Percentiles rank a stretch among this genome's conserved stretches.
These are phyloP conservation scores for Papilio protenor DNA, from an alignment of 2,888 invertebrate genomes.

Conservation along the genomic window DNA sequence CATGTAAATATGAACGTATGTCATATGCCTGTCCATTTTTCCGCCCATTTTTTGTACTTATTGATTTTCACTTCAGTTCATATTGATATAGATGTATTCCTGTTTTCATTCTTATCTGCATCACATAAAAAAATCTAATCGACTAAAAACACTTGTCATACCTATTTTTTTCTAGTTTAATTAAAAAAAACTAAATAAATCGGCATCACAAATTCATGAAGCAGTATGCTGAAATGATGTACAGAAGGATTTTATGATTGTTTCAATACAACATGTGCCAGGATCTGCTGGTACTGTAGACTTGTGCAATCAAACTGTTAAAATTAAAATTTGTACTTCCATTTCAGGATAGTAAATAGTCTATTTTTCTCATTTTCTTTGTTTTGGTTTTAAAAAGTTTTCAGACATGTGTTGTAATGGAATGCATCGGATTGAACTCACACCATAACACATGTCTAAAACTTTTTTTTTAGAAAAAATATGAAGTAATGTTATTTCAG, in stretches of 20 bases:
- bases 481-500: background rate
- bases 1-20: background rate
- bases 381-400: background rate
- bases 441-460: too few species aligned
- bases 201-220: background rate
- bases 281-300: background rate
- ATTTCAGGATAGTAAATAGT: too few species aligned
- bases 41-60: background rate
- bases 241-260: background rate
- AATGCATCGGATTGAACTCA: too few species aligned
- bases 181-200: background rate
- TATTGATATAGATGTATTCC: background rate
- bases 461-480: too few species aligned
- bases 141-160: background rate
- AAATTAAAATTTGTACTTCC: too few species aligned
- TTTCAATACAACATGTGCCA: background rate
- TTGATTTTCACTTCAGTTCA: background rate
- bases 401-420: background rate
- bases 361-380: too few species aligned
- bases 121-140: background rate
- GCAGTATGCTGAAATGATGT: background rate
- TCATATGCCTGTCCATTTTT: background rate
- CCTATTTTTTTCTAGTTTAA: background rate
- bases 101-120: constrained; percentile 1
- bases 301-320: background rate